These are phyloP conservation scores for Phallusia fumigata DNA, from an alignment of 23 tunicate genomes.

Conservation along the genomic window DNA sequence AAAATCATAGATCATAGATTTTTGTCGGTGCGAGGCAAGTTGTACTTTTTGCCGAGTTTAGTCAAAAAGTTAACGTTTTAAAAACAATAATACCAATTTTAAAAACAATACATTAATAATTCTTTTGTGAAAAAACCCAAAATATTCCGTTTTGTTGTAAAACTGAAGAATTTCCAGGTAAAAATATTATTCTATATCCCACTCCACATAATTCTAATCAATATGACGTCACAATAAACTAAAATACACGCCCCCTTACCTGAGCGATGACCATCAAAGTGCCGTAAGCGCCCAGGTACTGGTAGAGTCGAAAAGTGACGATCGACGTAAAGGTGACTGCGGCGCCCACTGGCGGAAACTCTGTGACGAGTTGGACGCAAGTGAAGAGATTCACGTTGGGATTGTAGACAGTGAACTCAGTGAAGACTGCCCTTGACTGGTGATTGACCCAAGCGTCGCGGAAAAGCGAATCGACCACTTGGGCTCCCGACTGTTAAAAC, in stretches of 20 bases:
- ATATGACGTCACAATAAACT: neutral
- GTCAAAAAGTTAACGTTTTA: no score
- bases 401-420: constrained; percentile 93
- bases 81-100: no score
- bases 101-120: no score
- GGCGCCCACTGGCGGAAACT: constrained; percentile 98
- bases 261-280: constrained; percentile 88
- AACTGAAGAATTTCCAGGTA: no score
- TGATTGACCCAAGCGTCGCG: constrained; percentile 79
- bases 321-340: constrained; percentile 74
- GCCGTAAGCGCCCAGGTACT: constrained; percentile 83
- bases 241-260: constrained; percentile 19
- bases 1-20: neutral
- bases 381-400: constrained; percentile 92
- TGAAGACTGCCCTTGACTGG: constrained; percentile 82
- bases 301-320: constrained; percentile 85
- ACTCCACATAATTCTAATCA: neutral
- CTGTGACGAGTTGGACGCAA: constrained; percentile 65
- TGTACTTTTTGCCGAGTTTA: no score
- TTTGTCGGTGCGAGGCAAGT: no score
- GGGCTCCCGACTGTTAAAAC: constrained; percentile 54
- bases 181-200: no score
- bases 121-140: no score
- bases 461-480: constrained; percentile 48
- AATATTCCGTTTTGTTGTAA: no score